A percentile compares a stretch with the other conserved stretches of the same genome.
Evolutionary conservation across 2,888 invertebrate species (phyloP).

Genomic region (Busseola fusca): DNA sequence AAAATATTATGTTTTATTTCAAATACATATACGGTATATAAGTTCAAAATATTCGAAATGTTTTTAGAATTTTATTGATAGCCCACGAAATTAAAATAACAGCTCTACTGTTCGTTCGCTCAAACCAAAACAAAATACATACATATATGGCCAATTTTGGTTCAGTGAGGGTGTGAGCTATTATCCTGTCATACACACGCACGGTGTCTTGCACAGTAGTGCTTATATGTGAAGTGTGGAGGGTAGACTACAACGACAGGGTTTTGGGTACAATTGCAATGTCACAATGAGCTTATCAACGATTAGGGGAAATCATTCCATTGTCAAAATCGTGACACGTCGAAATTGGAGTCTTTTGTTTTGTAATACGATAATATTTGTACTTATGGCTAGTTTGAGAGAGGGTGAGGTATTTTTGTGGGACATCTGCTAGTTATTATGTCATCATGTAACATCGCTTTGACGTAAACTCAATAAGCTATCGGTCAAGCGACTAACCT

Average conservation of each 20-base stretch:
- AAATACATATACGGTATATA: background rate
- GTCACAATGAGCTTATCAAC: conserved; percentile 62
- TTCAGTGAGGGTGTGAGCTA: conserved; percentile 82
- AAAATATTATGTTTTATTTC: background rate
- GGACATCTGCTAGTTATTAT: conserved; percentile 44
- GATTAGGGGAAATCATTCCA: conserved; percentile 60
- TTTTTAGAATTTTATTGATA: conserved; percentile 11
- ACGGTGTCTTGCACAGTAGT: conserved; percentile 71
- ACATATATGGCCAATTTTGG: conserved; percentile 78
- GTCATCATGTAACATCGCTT: background rate
- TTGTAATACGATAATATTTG: conserved; percentile 55
- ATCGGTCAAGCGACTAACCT: background rate
- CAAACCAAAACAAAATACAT: conserved; percentile 65
- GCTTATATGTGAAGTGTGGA: conserved; percentile 55
- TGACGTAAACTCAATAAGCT: background rate
- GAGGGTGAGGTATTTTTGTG: conserved; percentile 31
- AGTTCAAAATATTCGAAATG: background rate
- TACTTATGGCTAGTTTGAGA: conserved; percentile 15
- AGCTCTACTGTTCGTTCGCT: background rate
- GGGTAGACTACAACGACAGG: conserved; percentile 42
- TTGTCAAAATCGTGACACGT: conserved; percentile 55
- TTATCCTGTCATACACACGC: conserved; percentile 86
- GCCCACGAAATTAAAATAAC: conserved; percentile 21
- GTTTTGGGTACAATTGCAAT: conserved; percentile 63
- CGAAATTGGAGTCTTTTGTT: conserved; percentile 56